These are phyloP conservation scores for Ptychoptera contaminata DNA, from an alignment of 2,888 invertebrate genomes.

Conservation along the genomic window DNA sequence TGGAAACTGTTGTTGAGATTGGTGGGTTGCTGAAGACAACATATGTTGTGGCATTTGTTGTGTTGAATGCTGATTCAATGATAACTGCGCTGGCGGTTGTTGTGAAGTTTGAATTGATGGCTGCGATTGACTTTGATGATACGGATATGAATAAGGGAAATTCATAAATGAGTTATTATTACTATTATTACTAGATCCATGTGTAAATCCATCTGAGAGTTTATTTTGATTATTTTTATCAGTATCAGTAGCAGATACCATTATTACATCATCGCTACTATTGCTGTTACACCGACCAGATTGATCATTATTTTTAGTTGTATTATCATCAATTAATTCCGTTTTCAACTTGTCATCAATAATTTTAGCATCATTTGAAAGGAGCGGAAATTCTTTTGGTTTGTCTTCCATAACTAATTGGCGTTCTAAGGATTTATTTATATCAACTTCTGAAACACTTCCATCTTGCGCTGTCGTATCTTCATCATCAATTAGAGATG, in stretches of 20 bases:
- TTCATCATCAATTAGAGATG: neutral
- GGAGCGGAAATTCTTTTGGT: too few relatives aligned
- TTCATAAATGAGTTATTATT: neutral
- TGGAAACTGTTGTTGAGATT: neutral
- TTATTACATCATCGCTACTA: conserved; percentile 6
- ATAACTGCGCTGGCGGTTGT: neutral
- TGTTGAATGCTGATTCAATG: neutral
- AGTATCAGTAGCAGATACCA: conserved; percentile 1
- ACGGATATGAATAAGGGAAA: neutral
- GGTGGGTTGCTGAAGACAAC: neutral
- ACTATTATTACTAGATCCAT: neutral
- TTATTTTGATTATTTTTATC: conserved; percentile 1
- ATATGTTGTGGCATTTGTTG: neutral
- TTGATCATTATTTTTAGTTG: neutral
- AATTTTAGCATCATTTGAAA: neutral
- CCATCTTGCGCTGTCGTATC: conserved; percentile 16
- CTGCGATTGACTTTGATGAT: neutral
- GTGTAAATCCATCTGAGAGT: neutral
- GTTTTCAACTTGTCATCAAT: neutral
- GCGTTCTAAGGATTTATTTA: too few relatives aligned
- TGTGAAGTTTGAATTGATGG: neutral
- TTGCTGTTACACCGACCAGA: neutral
- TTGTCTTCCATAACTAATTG: too few relatives aligned
- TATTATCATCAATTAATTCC: neutral
- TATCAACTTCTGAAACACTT: conserved; percentile 14